Percentiles rank a stretch among this genome's conserved stretches.
Evolutionary conservation across 2,888 invertebrate genomes (phyloP).

Genomic region (Eudemis profundana): DNA sequence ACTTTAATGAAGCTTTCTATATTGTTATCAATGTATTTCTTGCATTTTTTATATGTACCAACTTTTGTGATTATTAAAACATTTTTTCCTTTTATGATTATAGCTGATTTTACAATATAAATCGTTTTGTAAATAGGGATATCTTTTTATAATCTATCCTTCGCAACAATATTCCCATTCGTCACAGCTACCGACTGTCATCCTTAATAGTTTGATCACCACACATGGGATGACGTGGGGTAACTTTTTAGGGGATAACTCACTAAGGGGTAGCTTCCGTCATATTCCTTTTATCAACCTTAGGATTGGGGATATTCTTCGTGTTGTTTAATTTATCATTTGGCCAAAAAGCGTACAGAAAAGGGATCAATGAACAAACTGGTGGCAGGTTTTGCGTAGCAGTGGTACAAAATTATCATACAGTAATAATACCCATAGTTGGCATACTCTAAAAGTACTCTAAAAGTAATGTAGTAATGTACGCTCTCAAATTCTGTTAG

Average conservation of each 20-base stretch:
- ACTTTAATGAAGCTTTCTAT: too few relatives aligned
- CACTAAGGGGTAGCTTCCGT: conserved; percentile 34
- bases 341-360: neutral
- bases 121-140: neutral
- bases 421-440: too few relatives aligned
- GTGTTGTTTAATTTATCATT: neutral
- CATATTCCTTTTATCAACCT: neutral
- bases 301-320: neutral
- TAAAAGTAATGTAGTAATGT: too few relatives aligned
- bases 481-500: too few relatives aligned
- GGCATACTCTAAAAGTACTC: neutral
- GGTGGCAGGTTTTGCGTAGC: too few relatives aligned
- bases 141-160: conserved; percentile 3
- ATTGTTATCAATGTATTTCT: too few relatives aligned
- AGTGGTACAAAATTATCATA: too few relatives aligned
- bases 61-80: too few relatives aligned
- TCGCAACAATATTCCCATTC: conserved; percentile 36
- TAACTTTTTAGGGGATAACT: conserved; percentile 35
- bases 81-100: neutral
- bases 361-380: too few relatives aligned
- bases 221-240: conserved; percentile 35
- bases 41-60: too few relatives aligned
- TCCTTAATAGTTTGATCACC: conserved; percentile 29
- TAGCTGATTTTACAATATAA: neutral
- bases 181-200: conserved; percentile 28